Evolutionary conservation across 2,888 invertebrate species (phyloP).

Genomic region (Hylaea fasciaria): DNA sequence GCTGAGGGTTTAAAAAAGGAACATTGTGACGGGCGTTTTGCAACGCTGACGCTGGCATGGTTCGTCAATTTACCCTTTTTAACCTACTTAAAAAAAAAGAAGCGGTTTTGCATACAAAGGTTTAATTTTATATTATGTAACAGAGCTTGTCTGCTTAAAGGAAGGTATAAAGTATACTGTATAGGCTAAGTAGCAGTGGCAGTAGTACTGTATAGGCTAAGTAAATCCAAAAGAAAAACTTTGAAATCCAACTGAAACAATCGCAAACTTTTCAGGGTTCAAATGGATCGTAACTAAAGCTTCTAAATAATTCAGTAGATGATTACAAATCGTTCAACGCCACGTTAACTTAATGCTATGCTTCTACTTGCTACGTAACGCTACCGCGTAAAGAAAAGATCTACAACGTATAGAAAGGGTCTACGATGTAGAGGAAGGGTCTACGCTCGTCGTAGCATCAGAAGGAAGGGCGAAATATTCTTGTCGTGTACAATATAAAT

Average conservation of each 20-base stretch:
- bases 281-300: not conserved
- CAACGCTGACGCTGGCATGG: constrained; percentile 11
- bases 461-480: too few species aligned
- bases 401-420: not conserved
- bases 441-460: too few species aligned
- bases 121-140: too few species aligned
- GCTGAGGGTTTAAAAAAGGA: constrained; percentile 16
- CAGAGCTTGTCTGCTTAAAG: too few species aligned
- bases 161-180: too few species aligned
- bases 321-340: constrained; percentile 10
- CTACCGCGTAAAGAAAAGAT: constrained; percentile 2
- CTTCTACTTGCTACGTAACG: constrained; percentile 4
- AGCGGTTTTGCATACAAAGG: too few species aligned
- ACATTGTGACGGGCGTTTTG: constrained; percentile 10
- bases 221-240: not conserved
- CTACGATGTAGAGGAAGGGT: not conserved
- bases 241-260: not conserved
- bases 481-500: too few species aligned
- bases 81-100: constrained; percentile 8
- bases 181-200: not conserved
- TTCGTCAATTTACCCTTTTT: constrained; percentile 14
- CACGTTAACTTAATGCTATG: not conserved
- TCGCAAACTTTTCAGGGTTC: not conserved
- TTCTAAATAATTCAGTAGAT: constrained; percentile 3
- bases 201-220: too few species aligned